These are phyloP conservation scores for Eunapius fragilis DNA, from an alignment of 37 sponge, comb jelly and placozoan genomes.

Conservation along the genomic window DNA sequence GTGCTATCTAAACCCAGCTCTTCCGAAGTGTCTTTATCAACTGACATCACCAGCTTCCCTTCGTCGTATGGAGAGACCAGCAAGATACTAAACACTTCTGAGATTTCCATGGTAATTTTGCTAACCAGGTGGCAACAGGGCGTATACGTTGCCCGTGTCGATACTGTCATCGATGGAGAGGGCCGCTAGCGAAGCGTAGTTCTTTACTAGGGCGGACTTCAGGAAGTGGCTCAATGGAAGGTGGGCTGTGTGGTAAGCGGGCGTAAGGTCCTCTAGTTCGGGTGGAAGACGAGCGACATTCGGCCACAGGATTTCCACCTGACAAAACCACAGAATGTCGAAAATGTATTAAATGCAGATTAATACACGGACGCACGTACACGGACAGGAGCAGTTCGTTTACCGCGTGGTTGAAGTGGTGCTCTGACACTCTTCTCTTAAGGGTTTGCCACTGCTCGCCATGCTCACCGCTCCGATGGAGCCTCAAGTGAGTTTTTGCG, in stretches of 20 bases:
- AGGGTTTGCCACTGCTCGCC: constrained; percentile 17
- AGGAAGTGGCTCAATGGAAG: constrained; percentile 45
- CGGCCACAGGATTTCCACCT: constrained; percentile 60
- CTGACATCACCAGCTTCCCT: constrained; percentile 66
- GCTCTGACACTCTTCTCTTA: constrained; percentile 28
- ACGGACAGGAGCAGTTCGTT: background rate
- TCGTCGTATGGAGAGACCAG: background rate
- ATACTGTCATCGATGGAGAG: constrained; percentile 48
- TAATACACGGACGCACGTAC: background rate
- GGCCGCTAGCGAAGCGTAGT: constrained; percentile 3
- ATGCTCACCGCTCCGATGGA: constrained; percentile 9
- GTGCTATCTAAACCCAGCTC: constrained; percentile 70
- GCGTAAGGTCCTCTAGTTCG: background rate
- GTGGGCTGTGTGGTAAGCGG: constrained; percentile 28
- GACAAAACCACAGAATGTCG: background rate
- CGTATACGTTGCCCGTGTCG: constrained; percentile 58
- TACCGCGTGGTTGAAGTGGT: constrained; percentile 65
- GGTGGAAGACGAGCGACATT: background rate
- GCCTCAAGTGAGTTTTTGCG: constrained; percentile 45
- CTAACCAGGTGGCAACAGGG: constrained; percentile 55
- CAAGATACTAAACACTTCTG: too few species aligned
- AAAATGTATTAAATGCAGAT: background rate
- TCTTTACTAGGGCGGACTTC: constrained; percentile 23
- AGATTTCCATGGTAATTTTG: background rate
- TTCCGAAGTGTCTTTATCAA: constrained; percentile 72